phyloP scores from a whole-genome alignment of 1,140 invertebrate genomes.

The Diachasma alloeum region DNA sequence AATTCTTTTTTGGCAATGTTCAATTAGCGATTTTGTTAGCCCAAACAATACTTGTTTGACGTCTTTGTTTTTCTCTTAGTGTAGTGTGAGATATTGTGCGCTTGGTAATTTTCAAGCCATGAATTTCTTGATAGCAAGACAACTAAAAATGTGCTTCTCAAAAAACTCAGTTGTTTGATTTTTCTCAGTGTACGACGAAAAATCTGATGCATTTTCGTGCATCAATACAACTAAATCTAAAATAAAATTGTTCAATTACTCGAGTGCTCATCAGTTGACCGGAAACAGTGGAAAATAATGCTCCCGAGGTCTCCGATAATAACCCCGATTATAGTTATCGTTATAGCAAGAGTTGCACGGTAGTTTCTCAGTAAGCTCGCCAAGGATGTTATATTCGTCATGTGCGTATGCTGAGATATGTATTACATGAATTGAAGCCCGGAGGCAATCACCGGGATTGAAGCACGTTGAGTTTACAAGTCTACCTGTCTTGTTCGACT shows the following conservation, averaged over 20 bases:
- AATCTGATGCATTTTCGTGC: too few species aligned
- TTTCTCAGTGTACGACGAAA: too few species aligned
- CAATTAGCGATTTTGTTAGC: too few species aligned
- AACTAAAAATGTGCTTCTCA: too few species aligned
- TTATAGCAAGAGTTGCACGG: slow-evolving; percentile 2
- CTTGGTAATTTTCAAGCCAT: too few species aligned
- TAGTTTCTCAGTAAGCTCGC: slow-evolving; percentile 10
- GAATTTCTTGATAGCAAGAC: too few species aligned
- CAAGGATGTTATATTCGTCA: slow-evolving; percentile 22
- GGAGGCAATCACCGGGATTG: slow-evolving; percentile 9
- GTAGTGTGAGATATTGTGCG: too few species aligned
- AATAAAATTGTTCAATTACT: not conserved
- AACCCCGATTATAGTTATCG: slow-evolving; percentile 26
- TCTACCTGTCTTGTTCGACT: slow-evolving; percentile 8
- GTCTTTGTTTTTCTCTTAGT: too few species aligned
- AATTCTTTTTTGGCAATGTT: too few species aligned
- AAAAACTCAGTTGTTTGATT: too few species aligned
- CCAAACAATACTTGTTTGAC: too few species aligned
- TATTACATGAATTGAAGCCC: slow-evolving; percentile 10
- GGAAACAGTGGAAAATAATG: slow-evolving; percentile 1
- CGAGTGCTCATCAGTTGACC: not conserved
- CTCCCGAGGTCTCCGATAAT: slow-evolving; percentile 9
- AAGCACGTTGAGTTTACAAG: not conserved
- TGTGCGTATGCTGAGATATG: slow-evolving; percentile 5
- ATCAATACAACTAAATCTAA: too few species aligned